Evolutionary conservation across 2,888 invertebrate species (phyloP), one percentile per base, ranked within the genome.

Genomic region (Netelia fuscicornis): DNA sequence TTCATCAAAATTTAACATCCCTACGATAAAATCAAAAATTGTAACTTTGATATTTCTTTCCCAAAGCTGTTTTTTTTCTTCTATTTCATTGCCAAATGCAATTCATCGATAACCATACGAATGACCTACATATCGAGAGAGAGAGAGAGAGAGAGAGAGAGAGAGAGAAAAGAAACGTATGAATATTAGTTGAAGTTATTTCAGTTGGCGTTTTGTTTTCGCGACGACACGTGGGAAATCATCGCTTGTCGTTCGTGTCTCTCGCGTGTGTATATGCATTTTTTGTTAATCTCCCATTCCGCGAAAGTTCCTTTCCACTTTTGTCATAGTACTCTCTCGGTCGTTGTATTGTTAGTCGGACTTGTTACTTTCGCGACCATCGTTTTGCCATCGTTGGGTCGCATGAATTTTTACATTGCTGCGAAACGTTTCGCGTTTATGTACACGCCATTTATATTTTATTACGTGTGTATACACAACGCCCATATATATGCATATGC

Each of bases 391-490:
- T 71, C 54, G 65, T 25, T 9, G 20, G 23, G 65, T 58, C 9
- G 23, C 77, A 44, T 68, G 25, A 23, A 68, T 68, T 54, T 37
- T 42, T 58, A 23, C 13, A 52, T 23, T 71, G 62, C 76, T 17
- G 68, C 56, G 68, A 70, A 70, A 56, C 62, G 60, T 75, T 81
- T 37, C 70, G 37, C 64, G 74, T 60, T 52, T 23, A 25, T 72
- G 10, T 58, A 62, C 9, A 65, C 48, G 70, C 10, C 37, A 30
- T 37, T 81, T 23, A 13, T 67, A 23, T 60, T n/a, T 17, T 58
- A 17, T 58, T 58, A 58, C 58, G 58, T 58, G 17, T 5, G 20
- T 58, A 58, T 48, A 48, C 11, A 48, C 6, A 30, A 17, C 6
- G 6, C 6, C 2, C 5, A 30, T 65, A 78, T 70, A 64, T 60